These are phyloP conservation scores for Phrixothrix hirtus DNA, from an alignment of 2,888 invertebrate species.

Conservation along the genomic window DNA sequence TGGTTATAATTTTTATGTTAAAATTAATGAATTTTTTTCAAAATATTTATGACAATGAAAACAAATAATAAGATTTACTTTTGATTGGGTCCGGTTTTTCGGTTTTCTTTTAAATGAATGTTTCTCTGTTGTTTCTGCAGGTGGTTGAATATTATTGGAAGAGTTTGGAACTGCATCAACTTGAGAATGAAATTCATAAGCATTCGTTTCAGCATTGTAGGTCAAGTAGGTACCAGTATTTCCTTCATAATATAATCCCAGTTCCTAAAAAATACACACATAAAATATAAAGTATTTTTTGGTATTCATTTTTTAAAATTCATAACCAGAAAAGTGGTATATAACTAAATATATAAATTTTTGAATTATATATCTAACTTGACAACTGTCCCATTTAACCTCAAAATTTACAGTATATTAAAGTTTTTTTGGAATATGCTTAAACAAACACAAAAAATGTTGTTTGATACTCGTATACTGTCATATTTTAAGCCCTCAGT, in stretches of 20 bases:
- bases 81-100: constrained; percentile 32
- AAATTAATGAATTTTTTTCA: neutral
- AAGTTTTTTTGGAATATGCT: too few relatives aligned
- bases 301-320: too few relatives aligned
- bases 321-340: too few relatives aligned
- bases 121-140: constrained; percentile 48
- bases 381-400: too few relatives aligned
- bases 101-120: constrained; percentile 18
- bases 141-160: constrained; percentile 38
- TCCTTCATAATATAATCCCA: constrained; percentile 87
- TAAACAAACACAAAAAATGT: too few relatives aligned
- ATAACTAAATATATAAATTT: too few relatives aligned
- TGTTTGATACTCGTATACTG: too few relatives aligned
- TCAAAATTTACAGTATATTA: too few relatives aligned
- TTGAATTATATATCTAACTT: too few relatives aligned
- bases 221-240: constrained; percentile 81
- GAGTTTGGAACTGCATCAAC: constrained; percentile 55
- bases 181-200: constrained; percentile 82
- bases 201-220: constrained; percentile 75
- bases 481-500: too few relatives aligned
- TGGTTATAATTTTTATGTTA: too few relatives aligned
- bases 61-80: constrained; percentile 23
- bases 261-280: constrained; percentile 70
- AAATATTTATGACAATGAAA: neutral
- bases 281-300: too few relatives aligned